phyloP scores from a whole-genome alignment of 2,888 invertebrate species.

The Thecophora atra region DNA sequence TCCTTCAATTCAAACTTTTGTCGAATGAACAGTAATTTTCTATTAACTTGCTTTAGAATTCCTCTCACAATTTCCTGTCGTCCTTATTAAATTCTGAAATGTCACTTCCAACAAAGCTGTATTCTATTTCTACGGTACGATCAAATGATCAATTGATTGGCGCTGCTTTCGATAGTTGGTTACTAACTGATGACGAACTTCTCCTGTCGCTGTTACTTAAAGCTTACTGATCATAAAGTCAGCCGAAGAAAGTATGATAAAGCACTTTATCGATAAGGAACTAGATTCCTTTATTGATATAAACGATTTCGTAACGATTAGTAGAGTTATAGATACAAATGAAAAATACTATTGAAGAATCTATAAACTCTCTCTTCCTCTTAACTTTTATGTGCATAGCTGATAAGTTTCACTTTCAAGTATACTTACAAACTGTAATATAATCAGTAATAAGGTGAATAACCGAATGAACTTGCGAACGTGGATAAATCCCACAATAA shows the following conservation, averaged over 20 bases:
- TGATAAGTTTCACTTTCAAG: too few species aligned
- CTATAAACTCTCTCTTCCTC: too few species aligned
- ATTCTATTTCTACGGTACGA: too few species aligned
- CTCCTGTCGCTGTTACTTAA: slow-evolving; percentile 42
- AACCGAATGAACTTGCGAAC: too few species aligned
- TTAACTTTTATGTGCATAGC: too few species aligned
- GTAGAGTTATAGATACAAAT: neutral
- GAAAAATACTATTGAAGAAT: too few species aligned
- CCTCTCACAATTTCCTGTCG: too few species aligned
- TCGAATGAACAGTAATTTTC: neutral
- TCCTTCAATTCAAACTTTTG: neutral
- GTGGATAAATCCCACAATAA: too few species aligned
- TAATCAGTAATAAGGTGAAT: too few species aligned
- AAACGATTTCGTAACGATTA: neutral
- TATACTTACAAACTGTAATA: too few species aligned
- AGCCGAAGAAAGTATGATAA: neutral
- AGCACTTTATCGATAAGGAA: neutral
- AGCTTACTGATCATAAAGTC: neutral
- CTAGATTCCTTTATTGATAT: neutral
- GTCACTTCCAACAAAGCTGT: too few species aligned
- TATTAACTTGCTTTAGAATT: neutral
- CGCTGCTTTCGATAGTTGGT: slow-evolving; percentile 49
- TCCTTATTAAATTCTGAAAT: too few species aligned
- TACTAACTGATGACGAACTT: slow-evolving; percentile 56
- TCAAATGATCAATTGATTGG: neutral